Percentiles rank a stretch among this genome's conserved stretches.
phyloP scores from a whole-genome alignment of 2,797 vertebrate genomes.

The Lindbergichthys nudifrons region DNA sequence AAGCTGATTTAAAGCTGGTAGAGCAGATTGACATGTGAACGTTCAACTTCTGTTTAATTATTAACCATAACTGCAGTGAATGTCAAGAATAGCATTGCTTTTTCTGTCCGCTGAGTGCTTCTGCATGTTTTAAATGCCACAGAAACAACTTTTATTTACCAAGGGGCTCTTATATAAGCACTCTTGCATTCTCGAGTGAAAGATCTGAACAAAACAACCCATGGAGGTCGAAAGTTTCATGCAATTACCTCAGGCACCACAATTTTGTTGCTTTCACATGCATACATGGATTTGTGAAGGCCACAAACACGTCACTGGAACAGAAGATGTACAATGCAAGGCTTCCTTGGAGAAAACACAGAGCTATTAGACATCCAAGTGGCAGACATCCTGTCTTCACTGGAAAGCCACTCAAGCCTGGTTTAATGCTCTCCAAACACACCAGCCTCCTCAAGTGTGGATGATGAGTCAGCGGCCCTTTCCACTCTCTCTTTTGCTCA shows the following conservation, averaged over 20 bases:
- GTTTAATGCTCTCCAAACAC: conserved; percentile 67
- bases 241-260: neutral
- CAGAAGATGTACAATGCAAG: conserved; percentile 17
- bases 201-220: conserved; percentile 21
- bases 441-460: conserved; percentile 42
- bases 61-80: conserved; percentile 38
- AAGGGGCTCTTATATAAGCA: conserved; percentile 44
- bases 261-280: conserved; percentile 18
- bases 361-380: conserved; percentile 50
- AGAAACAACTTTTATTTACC: conserved; percentile 25
- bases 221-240: conserved; percentile 12
- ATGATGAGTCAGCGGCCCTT: conserved; percentile 77
- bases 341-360: conserved; percentile 36
- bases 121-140: conserved; percentile 48
- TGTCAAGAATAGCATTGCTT: neutral
- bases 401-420: conserved; percentile 69
- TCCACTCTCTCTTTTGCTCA: conserved; percentile 51
- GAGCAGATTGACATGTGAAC: conserved; percentile 35
- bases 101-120: conserved; percentile 13
- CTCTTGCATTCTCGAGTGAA: conserved; percentile 36
- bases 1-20: conserved; percentile 44
- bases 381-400: conserved; percentile 66
- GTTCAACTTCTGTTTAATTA: conserved; percentile 48
- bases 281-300: conserved; percentile 37
- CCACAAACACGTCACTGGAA: conserved; percentile 42